Evolutionary conservation across 2,888 invertebrate species (phyloP), one percentile per base, ranked within the genome.

Genomic region (Hipparchia sbordonii): DNA sequence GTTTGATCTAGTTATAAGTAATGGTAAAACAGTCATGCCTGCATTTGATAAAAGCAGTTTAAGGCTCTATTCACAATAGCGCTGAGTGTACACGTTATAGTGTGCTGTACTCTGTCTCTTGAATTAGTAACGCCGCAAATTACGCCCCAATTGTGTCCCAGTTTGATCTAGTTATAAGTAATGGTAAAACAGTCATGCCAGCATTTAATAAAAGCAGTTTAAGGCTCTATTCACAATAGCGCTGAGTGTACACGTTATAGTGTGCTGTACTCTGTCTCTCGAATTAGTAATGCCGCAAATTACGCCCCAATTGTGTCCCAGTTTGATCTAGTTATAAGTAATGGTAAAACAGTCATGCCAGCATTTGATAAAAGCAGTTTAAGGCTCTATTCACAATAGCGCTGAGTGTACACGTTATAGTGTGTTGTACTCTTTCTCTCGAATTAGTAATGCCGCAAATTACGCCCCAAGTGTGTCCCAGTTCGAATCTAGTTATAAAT

Each of bases 401-500:
- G 23, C 23, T 23, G 23, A 23, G 0, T 23, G 23, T 23, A 23
- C 23, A 23, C 23, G 23, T 23, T 23, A 23, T 23, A 23, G 23
- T 23, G 23, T 0, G 23, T n/a, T n/a, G n/a, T n/a, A n/a, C n/a
- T n/a, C n/a, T n/a, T n/a, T n/a, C n/a, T n/a, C n/a, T n/a, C n/a
- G n/a, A n/a, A n/a, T n/a, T n/a, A n/a, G n/a, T n/a, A n/a, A n/a
- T n/a, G n/a, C n/a, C n/a, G n/a, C n/a, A n/a, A n/a, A n/a, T n/a
- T n/a, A n/a, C n/a, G n/a, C n/a, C n/a, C n/a, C n/a, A n/a, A 74
- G 76, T 77, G 77, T 75, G 76, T 62, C 69, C 70, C 69, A 74
- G 70, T 72, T 67, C 33, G 33, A 48, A 67, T 57, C 46, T 57
- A 62, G 74, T 70, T 72, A 63, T 13, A 56, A 67, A 57, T 59